Conservation (phyloP, 2,888 invertebrate genomes). For the Cantharis lateralis region DNA sequence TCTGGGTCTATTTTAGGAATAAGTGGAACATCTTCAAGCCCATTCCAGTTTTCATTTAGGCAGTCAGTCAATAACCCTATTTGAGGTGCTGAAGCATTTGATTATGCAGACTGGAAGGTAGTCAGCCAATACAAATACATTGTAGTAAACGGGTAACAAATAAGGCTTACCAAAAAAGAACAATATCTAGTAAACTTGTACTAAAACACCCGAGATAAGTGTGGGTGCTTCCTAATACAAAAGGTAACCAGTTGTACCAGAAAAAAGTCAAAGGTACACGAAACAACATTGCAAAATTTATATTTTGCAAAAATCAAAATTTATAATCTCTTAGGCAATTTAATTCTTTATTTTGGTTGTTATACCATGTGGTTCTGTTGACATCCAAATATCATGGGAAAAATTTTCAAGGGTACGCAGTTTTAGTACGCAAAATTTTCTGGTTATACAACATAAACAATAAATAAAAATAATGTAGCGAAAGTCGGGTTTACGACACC, state of each 20-base stretch:
- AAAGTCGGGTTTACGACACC: not conserved
- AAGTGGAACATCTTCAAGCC: not conserved
- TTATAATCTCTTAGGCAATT: not conserved
- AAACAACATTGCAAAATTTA: not conserved
- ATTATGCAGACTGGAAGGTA: not conserved
- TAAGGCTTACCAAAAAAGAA: not conserved
- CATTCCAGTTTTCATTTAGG: not conserved
- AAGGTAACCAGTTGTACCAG: not conserved
- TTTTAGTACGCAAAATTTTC: not conserved
- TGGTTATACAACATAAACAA: not conserved
- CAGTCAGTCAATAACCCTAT: not conserved
- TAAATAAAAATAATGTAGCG: not conserved
- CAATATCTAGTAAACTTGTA: not conserved
- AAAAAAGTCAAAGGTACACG: not conserved
- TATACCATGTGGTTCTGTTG: not conserved
- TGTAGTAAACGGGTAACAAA: constrained; percentile 2
- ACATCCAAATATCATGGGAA: not conserved
- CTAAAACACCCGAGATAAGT: not conserved
- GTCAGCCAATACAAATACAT: not conserved
- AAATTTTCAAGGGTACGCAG: not conserved
- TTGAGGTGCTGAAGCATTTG: not conserved
- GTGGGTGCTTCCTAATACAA: not conserved
- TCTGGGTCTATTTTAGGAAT: not conserved
- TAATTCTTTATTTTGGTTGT: not conserved
- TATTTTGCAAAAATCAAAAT: not conserved